Evolutionary conservation across 1,140 invertebrate genomes (phyloP).

Genomic region (Ips typographus): DNA sequence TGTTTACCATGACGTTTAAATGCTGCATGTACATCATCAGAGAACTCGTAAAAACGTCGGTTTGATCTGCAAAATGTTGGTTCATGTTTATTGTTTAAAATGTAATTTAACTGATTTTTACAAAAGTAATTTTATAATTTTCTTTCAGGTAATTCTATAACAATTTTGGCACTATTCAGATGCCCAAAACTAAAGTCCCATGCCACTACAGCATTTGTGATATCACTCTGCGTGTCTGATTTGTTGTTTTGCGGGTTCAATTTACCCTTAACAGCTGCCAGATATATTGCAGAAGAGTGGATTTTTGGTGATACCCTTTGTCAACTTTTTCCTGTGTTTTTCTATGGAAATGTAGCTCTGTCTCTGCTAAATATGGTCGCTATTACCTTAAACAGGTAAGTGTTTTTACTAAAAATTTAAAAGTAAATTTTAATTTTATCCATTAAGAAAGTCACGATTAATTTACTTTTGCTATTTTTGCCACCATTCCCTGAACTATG

Average conservation of each 20-base stretch:
- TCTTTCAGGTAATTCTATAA: slow-evolving; percentile 76
- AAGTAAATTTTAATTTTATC: neutral
- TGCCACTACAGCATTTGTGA: slow-evolving; percentile 85
- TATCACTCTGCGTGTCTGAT: slow-evolving; percentile 83
- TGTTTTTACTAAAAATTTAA: neutral
- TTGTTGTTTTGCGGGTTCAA: slow-evolving; percentile 83
- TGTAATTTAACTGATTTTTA: neutral
- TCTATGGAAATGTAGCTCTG: slow-evolving; percentile 86
- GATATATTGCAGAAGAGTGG: slow-evolving; percentile 81
- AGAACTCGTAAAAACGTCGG: neutral
- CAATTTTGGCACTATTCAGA: slow-evolving; percentile 72
- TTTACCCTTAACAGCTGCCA: slow-evolving; percentile 78
- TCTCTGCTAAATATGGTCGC: slow-evolving; percentile 87
- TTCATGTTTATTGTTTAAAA: neutral
- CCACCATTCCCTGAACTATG: too few species aligned
- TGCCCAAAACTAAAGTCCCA: slow-evolving; percentile 75
- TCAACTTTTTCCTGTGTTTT: slow-evolving; percentile 83
- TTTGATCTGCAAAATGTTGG: neutral
- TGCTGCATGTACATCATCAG: neutral
- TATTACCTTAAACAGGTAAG: slow-evolving; percentile 84
- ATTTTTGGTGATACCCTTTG: slow-evolving; percentile 76
- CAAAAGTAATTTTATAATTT: neutral
- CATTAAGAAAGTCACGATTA: too few species aligned
- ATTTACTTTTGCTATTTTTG: too few species aligned
- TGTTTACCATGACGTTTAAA: neutral